Conservation (phyloP, 2,888 invertebrate species). For the Pristionchus maxplancki region DNA sequence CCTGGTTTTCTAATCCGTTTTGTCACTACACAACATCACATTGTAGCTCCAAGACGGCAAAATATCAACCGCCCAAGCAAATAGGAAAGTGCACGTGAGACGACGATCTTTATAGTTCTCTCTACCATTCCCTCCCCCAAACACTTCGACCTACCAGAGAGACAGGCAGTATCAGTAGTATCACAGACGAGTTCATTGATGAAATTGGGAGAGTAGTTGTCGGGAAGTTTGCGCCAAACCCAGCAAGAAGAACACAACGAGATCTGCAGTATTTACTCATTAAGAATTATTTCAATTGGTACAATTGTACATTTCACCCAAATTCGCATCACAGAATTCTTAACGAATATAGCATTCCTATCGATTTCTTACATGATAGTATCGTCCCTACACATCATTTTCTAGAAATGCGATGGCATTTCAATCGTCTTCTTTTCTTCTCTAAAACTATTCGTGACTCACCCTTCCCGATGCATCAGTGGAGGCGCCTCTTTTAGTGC, state of each 20-base stretch:
- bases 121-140: background rate
- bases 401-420: background rate
- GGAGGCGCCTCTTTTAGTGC: conserved; percentile 16
- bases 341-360: background rate
- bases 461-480: conserved; percentile 41
- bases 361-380: background rate
- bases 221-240: conserved; percentile 53
- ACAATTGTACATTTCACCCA: background rate
- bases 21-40: background rate
- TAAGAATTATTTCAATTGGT: background rate
- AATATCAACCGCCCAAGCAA: background rate
- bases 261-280: background rate
- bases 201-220: conserved; percentile 53
- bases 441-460: background rate
- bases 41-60: background rate
- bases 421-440: background rate
- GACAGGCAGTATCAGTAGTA: conserved; percentile 52
- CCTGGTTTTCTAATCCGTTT: background rate
- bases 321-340: background rate
- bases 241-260: conserved; percentile 55
- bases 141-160: conserved; percentile 49
- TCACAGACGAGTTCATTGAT: conserved; percentile 56
- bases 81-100: background rate
- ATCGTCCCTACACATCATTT: background rate
- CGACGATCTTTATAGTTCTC: background rate